Evolutionary conservation across 2,797 vertebrate genomes (phyloP), one percentile per base, ranked within the genome.

Genomic region (Halcyon badia): DNA sequence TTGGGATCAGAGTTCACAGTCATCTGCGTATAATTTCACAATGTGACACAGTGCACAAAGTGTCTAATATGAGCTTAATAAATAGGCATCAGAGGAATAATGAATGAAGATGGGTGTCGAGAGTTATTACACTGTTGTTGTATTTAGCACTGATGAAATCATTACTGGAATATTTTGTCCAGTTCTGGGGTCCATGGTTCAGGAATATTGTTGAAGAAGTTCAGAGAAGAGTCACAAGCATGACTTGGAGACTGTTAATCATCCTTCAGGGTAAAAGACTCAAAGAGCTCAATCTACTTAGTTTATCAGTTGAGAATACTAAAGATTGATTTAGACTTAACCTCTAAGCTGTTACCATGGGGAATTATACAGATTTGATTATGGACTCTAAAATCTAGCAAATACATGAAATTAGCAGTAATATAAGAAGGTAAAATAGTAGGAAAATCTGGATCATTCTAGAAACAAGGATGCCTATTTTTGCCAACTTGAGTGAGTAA

Each of bases 91-190:
- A 87, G 84, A 95, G 94, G 94, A 96, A 94, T 95, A 96, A 96
- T 95, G 96, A 97, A 97, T 96, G 92, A 92, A 96, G 96, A 94
- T 94, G 96, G 92, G 92, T 95, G 96, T 90, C 86, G 13, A 95
- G 93, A 96, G 70, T 96, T 93, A 96, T 96, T 90, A 68, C 88
- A 75, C 35, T 92, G 86, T 92, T 96, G 82, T 95, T 96, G 95
- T 95, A 96, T 96, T 97, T 97, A 97, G 94, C 92, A 71, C 95
- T 94, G 96, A 96, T 97, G 96, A 97, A 97, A 96, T 96, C 96
- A 96, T 89, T 94, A 94, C 82, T 92, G 84, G 71, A 97, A 94
- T 96, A 92, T 92, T 95, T 96, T 95, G 92, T 85, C 78, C 94
- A 64, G 52, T 81, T 65, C 66, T 91, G 68, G 52, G 94, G 96